A percentile compares a stretch with the other conserved stretches of the same genome.
Conservation (phyloP, 2,888 invertebrate species). For the Hoplodrina blanda region DNA sequence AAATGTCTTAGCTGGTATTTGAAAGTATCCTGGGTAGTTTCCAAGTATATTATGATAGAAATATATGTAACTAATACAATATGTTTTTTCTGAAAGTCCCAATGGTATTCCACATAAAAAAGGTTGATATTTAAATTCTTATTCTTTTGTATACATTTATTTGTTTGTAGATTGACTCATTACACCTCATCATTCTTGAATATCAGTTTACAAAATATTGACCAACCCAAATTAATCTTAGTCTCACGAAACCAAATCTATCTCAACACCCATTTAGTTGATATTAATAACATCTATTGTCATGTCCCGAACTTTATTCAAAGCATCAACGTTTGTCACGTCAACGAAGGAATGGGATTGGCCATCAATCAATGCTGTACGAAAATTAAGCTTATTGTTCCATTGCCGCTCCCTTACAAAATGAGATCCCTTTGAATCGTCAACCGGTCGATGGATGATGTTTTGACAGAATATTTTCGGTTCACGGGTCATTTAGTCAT, state of each 20-base stretch:
- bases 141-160: conserved; percentile 19
- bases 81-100: not conserved
- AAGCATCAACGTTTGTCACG: conserved; percentile 78
- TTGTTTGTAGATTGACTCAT: conserved; percentile 42
- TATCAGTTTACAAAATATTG: conserved; percentile 61
- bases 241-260: conserved; percentile 57
- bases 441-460: conserved; percentile 66
- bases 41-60: not conserved
- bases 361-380: conserved; percentile 85
- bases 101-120: not conserved
- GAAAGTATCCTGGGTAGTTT: not conserved
- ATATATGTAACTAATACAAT: not conserved
- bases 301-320: conserved; percentile 68
- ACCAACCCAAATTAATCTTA: conserved; percentile 59
- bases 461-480: conserved; percentile 78
- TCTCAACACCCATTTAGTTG: conserved; percentile 61
- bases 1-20: too few relatives aligned
- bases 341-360: conserved; percentile 78
- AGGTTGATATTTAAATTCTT: not conserved
- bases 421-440: conserved; percentile 75
- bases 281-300: conserved; percentile 75
- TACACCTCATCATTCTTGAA: conserved; percentile 50
- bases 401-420: conserved; percentile 80
- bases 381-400: conserved; percentile 88
- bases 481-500: conserved; percentile 70